These are phyloP conservation scores for Lipotes vexillifer DNA, from an alignment of 2,113 vertebrate genomes.

Conservation along the genomic window DNA sequence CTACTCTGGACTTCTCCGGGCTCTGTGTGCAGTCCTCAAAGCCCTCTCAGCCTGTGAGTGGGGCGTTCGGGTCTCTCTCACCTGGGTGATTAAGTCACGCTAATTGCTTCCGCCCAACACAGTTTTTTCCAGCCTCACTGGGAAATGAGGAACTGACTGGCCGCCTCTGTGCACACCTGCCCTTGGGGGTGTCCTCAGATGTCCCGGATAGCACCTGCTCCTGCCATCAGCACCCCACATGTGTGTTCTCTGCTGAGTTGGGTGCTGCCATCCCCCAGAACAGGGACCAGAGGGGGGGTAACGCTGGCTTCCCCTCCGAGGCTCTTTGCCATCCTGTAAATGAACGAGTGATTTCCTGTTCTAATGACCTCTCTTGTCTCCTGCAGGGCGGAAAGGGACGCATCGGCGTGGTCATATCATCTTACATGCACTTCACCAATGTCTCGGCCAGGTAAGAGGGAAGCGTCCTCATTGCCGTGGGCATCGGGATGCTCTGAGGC, in stretches of 20 bases:
- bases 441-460: conserved; percentile 93
- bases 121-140: not conserved
- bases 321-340: not conserved
- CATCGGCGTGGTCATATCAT: conserved; percentile 94
- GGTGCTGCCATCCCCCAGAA: fast-evolving
- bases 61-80: not conserved
- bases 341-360: fast-evolving
- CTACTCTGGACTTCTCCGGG: no score
- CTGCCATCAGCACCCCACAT: fast-evolving
- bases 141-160: not conserved
- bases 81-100: not conserved
- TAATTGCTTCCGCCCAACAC: not conserved
- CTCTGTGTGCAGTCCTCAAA: no score
- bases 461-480: fast-evolving
- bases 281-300: no score
- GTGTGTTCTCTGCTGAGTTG: not conserved
- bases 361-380: not conserved
- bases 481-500: fast-evolving
- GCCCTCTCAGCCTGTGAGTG: not conserved
- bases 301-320: no score
- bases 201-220: not conserved
- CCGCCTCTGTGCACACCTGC: not conserved
- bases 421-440: conserved; percentile 95
- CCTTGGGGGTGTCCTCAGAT: fast-evolving
- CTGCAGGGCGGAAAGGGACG: conserved; percentile 93